phyloP scores from a whole-genome alignment of 37 sponge, comb jelly and placozoan genomes.

The Hexactinellida sp. region DNA sequence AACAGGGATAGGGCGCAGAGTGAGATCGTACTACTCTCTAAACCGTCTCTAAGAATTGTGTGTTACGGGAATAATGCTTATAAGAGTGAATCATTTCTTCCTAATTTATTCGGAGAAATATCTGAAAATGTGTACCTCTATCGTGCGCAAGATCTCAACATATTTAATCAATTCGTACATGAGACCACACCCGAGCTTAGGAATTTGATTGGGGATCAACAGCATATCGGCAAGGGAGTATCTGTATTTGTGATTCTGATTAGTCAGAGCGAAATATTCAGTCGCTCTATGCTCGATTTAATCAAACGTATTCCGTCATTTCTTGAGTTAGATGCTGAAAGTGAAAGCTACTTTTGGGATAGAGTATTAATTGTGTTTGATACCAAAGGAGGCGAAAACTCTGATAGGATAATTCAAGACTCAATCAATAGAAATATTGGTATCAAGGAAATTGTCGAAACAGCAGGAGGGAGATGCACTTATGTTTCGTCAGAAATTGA shows the following conservation, averaged over 20 bases:
- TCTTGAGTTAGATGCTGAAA: background rate
- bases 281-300: background rate
- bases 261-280: background rate
- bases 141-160: background rate
- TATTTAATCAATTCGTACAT: background rate
- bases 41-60: background rate
- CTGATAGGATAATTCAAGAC: background rate
- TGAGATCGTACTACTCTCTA: background rate
- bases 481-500: background rate
- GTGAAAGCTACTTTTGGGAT: background rate
- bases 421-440: background rate
- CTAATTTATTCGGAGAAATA: background rate
- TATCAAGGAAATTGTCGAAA: background rate
- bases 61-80: background rate
- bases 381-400: background rate
- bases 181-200: background rate
- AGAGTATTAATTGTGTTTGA: background rate
- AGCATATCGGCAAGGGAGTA: background rate
- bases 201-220: background rate
- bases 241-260: background rate
- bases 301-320: background rate
- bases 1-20: background rate
- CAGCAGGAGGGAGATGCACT: background rate
- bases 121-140: background rate
- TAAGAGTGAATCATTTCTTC: background rate